Base-by-base conservation (phyloP, 2,113 vertebrate species). In the Phalacrocorax carbo region DNA sequence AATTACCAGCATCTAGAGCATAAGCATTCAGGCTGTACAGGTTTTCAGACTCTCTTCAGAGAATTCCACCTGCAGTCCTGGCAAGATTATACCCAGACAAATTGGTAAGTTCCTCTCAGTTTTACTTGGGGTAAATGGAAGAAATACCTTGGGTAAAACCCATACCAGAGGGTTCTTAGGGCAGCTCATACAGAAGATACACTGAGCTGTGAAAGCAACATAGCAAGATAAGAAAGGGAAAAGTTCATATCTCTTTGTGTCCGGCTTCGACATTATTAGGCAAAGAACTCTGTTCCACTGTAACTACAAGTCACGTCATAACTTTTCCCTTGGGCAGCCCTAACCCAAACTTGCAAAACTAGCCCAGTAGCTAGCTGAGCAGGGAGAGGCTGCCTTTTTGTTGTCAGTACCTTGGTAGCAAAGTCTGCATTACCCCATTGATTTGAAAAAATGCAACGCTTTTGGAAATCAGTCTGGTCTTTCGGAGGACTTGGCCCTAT, bases 71-170 rank as follows among this genome's bases (percentile, higher is more conserved):
- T 86, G 42, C 60, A 70, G 60, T 57, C 51, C 51, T 78, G 29
- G 34, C 69, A 30, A 15, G 15, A 29, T 69, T 88, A 72, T 62
- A 78, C 20, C 15, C 21, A 55, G 62, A 79, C 11, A 88, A 71
- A 40, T 64, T 32, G 46, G 4, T 83, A 66, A 66, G 42, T 90
- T 93, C 72, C 22, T 73, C 40, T 86, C 57, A 69, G 27, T 81
- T 96, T 83, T 70, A 68, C 22, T 77, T 86, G 51, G 60, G 75
- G 32, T 77, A 92, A 83, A 54, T 77, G 40, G 48, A 82, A 86
- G 26, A 77, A 95, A 23, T 77, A 80, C 8, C 49, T 90, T 44
- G 32, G 46, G 22, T 83, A 81, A 75, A 94, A 54, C 57, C 66
- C 20, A 4, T 82, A 36, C 32, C 42, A 81, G 82, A 46, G 1